phyloP scores from a whole-genome alignment of 2,797 vertebrate genomes.

The Staurois parvus region DNA sequence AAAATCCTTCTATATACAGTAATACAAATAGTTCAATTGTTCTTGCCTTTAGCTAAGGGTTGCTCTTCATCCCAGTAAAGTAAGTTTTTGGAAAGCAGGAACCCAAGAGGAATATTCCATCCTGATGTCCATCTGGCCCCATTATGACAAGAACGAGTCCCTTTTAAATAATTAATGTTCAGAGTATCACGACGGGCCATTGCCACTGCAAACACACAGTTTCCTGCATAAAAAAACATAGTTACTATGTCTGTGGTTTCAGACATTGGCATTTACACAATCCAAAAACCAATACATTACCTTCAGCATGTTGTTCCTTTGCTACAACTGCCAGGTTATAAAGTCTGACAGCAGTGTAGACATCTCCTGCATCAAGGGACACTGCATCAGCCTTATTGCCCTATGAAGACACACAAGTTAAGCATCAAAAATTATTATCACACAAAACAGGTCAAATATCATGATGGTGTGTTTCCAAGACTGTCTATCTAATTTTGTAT shows the following conservation, averaged over 20 bases:
- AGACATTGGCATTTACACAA: neutral
- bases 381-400: slow-evolving; percentile 87
- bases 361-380: slow-evolving; percentile 88
- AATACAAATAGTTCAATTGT: neutral
- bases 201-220: slow-evolving; percentile 86
- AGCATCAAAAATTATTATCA: neutral
- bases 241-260: neutral
- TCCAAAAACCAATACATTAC: slow-evolving; percentile 67
- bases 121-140: slow-evolving; percentile 88
- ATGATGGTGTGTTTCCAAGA: neutral
- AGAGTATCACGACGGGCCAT: slow-evolving; percentile 80
- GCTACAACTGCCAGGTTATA: slow-evolving; percentile 83
- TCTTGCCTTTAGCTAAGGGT: slow-evolving; percentile 83
- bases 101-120: slow-evolving; percentile 90
- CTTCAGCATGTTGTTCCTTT: slow-evolving; percentile 86
- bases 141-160: slow-evolving; percentile 85
- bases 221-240: slow-evolving; percentile 71
- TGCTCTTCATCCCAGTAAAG: slow-evolving; percentile 85
- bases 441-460: neutral
- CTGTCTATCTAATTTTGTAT: too few relatives aligned
- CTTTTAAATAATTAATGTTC: slow-evolving; percentile 79
- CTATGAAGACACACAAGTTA: slow-evolving; percentile 67
- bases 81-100: slow-evolving; percentile 85
- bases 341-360: slow-evolving; percentile 88
- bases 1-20: neutral